Percentiles rank a stretch among this genome's conserved stretches.
Conservation (phyloP, 2,797 vertebrate species). For the Psittacula echo region DNA sequence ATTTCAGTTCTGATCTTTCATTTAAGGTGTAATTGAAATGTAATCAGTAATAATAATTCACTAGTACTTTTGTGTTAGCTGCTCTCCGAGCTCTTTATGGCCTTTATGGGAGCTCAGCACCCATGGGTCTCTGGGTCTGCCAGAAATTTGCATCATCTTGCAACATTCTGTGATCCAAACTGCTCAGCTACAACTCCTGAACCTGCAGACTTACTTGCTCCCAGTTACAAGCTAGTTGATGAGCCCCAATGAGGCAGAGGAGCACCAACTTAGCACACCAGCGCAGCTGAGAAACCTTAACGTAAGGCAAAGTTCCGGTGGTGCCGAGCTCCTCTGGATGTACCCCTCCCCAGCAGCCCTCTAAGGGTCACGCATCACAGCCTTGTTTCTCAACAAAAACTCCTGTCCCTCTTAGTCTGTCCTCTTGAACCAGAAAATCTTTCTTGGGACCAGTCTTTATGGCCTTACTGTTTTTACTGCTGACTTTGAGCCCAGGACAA, state of each 20-base stretch:
- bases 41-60: neutral
- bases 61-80: neutral
- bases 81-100: neutral
- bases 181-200: neutral
- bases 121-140: neutral
- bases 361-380: neutral
- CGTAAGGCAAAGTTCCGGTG: neutral
- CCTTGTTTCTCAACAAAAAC: neutral
- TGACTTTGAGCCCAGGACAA: neutral
- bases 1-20: neutral
- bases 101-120: neutral
- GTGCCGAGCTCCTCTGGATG: fast-evolving
- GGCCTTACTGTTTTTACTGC: neutral
- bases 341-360: neutral
- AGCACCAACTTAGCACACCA: neutral
- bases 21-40: neutral
- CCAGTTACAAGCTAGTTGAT: neutral
- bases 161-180: neutral
- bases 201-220: neutral
- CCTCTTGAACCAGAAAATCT: neutral
- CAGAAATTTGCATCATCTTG: neutral
- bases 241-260: neutral
- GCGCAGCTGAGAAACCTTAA: neutral
- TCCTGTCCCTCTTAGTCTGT: fast-evolving
- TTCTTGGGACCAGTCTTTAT: neutral